phyloP scores from a whole-genome alignment of 2,888 invertebrate genomes.

The Kryphioiulus occultus region DNA sequence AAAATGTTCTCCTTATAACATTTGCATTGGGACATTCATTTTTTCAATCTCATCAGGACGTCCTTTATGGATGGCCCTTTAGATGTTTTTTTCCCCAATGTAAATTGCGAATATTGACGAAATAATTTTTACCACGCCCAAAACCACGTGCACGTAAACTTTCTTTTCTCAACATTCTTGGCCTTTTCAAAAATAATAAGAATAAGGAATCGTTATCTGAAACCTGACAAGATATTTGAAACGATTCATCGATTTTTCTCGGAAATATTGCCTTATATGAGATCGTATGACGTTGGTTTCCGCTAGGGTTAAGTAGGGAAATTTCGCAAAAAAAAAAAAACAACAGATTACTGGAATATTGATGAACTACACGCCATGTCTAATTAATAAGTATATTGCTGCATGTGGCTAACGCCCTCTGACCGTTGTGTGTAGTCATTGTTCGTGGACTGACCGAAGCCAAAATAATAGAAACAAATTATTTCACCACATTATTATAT shows the following conservation, averaged over 20 bases:
- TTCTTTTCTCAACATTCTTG: too few species aligned
- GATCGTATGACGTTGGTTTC: neutral
- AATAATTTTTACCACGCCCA: too few species aligned
- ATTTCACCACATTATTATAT: too few species aligned
- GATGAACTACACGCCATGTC: neutral
- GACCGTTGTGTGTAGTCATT: neutral
- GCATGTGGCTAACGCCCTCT: neutral
- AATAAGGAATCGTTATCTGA: neutral
- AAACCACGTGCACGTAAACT: too few species aligned
- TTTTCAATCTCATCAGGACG: too few species aligned
- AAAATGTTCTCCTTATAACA: too few species aligned
- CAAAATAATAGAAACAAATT: too few species aligned
- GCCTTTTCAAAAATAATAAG: too few species aligned
- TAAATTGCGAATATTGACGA: too few species aligned
- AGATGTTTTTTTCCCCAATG: too few species aligned
- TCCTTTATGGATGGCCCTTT: too few species aligned
- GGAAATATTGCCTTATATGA: neutral
- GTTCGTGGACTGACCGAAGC: neutral
- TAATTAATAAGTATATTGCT: neutral
- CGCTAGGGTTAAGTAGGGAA: neutral
- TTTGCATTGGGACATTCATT: too few species aligned
- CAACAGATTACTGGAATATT: neutral
- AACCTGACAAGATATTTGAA: neutral
- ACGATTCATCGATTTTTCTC: neutral
- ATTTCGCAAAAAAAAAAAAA: neutral